phyloP scores from a whole-genome alignment of 1,140 invertebrate genomes.

The Dreissena polymorpha region DNA sequence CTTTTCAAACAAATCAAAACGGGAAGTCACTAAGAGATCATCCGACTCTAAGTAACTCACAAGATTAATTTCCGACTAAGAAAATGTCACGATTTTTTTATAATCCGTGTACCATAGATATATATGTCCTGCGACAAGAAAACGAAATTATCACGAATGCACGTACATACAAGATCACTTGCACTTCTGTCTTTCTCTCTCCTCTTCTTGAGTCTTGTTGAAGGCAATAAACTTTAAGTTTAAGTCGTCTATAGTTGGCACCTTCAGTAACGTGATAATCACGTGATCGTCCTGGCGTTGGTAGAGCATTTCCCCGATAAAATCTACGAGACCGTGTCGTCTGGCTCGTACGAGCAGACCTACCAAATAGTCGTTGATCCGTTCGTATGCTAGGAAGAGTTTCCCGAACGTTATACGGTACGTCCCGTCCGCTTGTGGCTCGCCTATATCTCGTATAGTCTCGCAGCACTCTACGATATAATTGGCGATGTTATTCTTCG shows the following conservation, averaged over 20 bases:
- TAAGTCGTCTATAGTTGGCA: slow-evolving; percentile 56
- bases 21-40: no score
- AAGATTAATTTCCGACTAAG: no score
- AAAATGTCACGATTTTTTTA: no score
- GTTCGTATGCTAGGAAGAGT: slow-evolving; percentile 95
- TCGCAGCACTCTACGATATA: slow-evolving; percentile 96
- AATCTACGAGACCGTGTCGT: slow-evolving; percentile 93
- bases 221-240: slow-evolving; percentile 3
- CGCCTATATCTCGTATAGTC: slow-evolving; percentile 90
- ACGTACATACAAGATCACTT: no score
- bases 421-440: slow-evolving; percentile 80
- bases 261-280: slow-evolving; percentile 90
- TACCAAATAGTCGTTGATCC: slow-evolving; percentile 96
- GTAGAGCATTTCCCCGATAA: slow-evolving; percentile 97
- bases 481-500: slow-evolving; percentile 90
- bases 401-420: slow-evolving; percentile 92
- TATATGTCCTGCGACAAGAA: no score
- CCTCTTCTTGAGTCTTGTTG: no score
- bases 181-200: no score
- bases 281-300: slow-evolving; percentile 96
- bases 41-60: no score
- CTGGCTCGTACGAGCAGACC: slow-evolving; percentile 94
- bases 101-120: no score
- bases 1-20: no score
- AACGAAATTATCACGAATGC: no score